A percentile compares a stretch with the other conserved stretches of the same genome.
These are phyloP conservation scores for Unio delphinus DNA, from an alignment of 2,888 invertebrate genomes.

Conservation along the genomic window DNA sequence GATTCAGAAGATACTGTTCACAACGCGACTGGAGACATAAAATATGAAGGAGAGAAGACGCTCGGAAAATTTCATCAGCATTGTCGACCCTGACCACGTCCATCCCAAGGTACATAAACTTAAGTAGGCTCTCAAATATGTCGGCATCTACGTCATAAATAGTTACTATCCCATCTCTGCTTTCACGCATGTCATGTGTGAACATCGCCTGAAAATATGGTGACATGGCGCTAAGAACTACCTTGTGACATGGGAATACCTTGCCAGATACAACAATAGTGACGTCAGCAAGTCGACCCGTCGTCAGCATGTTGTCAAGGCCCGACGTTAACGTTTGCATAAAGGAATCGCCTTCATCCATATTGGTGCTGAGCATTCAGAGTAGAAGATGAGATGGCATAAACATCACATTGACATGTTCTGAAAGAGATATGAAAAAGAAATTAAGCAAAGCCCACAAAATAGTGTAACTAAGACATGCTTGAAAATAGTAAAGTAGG, in stretches of 20 bases:
- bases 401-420: no score
- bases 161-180: conserved; percentile 51
- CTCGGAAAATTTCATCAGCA: conserved; percentile 80
- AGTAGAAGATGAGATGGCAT: no score
- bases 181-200: conserved; percentile 54
- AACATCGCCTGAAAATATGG: conserved; percentile 61
- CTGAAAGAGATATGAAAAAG: no score
- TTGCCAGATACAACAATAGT: conserved; percentile 56
- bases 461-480: no score
- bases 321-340: conserved; percentile 48
- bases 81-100: conserved; percentile 84
- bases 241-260: conserved; percentile 57
- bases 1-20: conserved; percentile 81
- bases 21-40: conserved; percentile 85
- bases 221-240: conserved; percentile 58
- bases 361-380: not conserved
- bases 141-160: conserved; percentile 76
- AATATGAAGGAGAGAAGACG: conserved; percentile 89
- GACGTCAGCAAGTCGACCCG: conserved; percentile 58
- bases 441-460: no score
- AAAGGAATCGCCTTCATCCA: conserved; percentile 30
- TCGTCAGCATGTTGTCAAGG: conserved; percentile 46
- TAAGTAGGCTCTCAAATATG: conserved; percentile 84
- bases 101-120: conserved; percentile 85
- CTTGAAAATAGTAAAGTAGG: no score